phyloP scores from a whole-genome alignment of 2,797 vertebrate species.

The Sebastes cheni region DNA sequence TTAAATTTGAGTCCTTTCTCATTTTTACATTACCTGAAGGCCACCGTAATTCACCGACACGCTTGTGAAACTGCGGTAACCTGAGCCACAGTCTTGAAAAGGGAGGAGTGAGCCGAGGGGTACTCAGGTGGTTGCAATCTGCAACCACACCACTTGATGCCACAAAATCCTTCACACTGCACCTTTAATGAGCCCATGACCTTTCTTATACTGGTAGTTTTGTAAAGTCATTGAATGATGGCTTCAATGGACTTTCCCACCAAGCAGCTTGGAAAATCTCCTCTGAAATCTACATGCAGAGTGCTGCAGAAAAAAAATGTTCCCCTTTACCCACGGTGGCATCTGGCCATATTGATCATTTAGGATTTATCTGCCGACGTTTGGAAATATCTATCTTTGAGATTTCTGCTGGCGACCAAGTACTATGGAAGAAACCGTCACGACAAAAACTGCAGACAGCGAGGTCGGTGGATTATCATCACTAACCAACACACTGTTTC shows the following conservation, averaged over 20 bases:
- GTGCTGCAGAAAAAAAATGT: background rate
- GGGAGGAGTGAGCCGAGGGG: too few relatives aligned
- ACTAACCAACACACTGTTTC: background rate
- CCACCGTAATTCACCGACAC: too few relatives aligned
- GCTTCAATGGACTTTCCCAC: background rate
- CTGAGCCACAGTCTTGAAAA: too few relatives aligned
- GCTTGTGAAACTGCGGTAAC: too few relatives aligned
- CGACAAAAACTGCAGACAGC: background rate
- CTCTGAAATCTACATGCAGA: background rate
- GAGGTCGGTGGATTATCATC: background rate
- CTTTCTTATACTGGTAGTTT: background rate
- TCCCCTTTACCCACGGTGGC: background rate
- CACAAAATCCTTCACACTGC: too few relatives aligned
- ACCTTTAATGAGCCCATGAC: too few relatives aligned
- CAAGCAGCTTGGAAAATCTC: background rate
- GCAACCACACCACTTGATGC: too few relatives aligned
- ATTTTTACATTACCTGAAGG: too few relatives aligned
- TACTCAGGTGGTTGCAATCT: too few relatives aligned
- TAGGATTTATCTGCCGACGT: background rate
- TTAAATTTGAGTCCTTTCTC: background rate
- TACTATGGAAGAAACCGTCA: background rate
- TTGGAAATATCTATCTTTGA: background rate
- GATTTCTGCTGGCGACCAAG: background rate
- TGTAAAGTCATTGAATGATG: background rate
- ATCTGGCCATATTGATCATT: background rate